Percentiles rank a stretch among this genome's conserved stretches.
Conservation (phyloP, 1,140 invertebrate species). For the Brachionus plicatilis region DNA sequence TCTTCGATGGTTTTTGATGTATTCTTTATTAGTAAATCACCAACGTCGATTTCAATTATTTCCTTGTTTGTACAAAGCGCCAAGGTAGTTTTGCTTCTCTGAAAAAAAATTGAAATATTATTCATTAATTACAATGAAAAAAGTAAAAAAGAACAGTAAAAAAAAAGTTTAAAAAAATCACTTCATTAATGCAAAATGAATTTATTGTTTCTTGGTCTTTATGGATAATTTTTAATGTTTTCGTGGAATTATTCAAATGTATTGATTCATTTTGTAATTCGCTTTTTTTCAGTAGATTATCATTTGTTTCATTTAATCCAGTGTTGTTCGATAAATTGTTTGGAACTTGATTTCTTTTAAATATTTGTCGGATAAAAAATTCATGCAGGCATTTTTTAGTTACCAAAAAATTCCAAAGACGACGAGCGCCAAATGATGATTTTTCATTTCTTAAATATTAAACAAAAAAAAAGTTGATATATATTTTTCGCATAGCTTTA, state of each 20-base stretch:
- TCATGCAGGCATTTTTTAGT: constrained; percentile 86
- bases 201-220: constrained; percentile 97
- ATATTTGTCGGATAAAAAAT: constrained; percentile 89
- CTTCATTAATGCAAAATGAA: constrained; percentile 89
- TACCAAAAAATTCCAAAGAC: constrained; percentile 88
- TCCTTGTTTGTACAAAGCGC: constrained; percentile 88
- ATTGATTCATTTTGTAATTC: not conserved
- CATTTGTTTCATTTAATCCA: not conserved
- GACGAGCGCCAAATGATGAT: constrained; percentile 68
- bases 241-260: constrained; percentile 42
- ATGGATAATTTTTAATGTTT: constrained; percentile 84
- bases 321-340: constrained; percentile 42
- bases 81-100: constrained; percentile 71
- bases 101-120: constrained; percentile 12
- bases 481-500: not conserved
- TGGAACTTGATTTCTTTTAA: constrained; percentile 63
- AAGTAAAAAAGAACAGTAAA: not conserved
- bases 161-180: constrained; percentile 57
- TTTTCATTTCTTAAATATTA: constrained; percentile 43
- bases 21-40: constrained; percentile 66
- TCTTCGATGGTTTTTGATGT: constrained; percentile 77
- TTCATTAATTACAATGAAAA: constrained; percentile 2
- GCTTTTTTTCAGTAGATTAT: not conserved
- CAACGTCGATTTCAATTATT: constrained; percentile 94
- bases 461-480: too few relatives aligned